Percentiles rank a stretch among this genome's conserved stretches.
phyloP scores from a whole-genome alignment of 2,888 invertebrate genomes.

The Drosophila picticornis region DNA sequence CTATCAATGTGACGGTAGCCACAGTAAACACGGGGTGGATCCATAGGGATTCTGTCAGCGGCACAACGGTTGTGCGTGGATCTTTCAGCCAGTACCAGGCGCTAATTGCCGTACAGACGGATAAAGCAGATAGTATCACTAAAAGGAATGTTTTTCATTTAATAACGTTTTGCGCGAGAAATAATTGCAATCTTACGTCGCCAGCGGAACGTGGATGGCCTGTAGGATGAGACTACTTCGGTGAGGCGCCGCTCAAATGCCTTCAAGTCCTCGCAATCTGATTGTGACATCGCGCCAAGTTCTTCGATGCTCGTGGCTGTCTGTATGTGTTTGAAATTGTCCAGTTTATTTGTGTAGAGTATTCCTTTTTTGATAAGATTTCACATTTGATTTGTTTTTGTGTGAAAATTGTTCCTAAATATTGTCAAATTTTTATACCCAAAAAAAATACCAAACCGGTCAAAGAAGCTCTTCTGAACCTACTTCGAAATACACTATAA shows the following conservation, averaged over 20 bases:
- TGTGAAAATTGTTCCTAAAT: constrained; percentile 50
- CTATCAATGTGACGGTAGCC: constrained; percentile 92
- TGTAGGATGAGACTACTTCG: constrained; percentile 97
- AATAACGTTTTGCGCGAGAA: background rate
- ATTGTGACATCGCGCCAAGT: constrained; percentile 89
- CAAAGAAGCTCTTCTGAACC: constrained; percentile 5
- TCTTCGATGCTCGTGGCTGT: constrained; percentile 77
- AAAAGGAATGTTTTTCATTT: constrained; percentile 62
- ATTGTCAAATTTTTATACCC: constrained; percentile 12
- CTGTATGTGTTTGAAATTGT: constrained; percentile 71
- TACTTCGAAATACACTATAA: background rate
- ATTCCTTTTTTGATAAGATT: constrained; percentile 65
- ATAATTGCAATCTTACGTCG: constrained; percentile 89
- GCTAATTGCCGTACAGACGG: constrained; percentile 95
- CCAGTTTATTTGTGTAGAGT: constrained; percentile 67
- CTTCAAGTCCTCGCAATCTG: constrained; percentile 98
- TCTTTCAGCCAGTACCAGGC: constrained; percentile 99
- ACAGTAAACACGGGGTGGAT: constrained; percentile 98
- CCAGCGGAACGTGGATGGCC: constrained; percentile 98
- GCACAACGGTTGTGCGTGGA: constrained; percentile 95
- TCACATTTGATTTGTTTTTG: constrained; percentile 72
- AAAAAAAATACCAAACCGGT: constrained; percentile 31
- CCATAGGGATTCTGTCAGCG: constrained; percentile 95
- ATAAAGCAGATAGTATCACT: constrained; percentile 95
- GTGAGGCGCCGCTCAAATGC: constrained; percentile 98